Evolutionary conservation across 1,140 invertebrate genomes (phyloP).

Genomic region (Bradysia coprophila): DNA sequence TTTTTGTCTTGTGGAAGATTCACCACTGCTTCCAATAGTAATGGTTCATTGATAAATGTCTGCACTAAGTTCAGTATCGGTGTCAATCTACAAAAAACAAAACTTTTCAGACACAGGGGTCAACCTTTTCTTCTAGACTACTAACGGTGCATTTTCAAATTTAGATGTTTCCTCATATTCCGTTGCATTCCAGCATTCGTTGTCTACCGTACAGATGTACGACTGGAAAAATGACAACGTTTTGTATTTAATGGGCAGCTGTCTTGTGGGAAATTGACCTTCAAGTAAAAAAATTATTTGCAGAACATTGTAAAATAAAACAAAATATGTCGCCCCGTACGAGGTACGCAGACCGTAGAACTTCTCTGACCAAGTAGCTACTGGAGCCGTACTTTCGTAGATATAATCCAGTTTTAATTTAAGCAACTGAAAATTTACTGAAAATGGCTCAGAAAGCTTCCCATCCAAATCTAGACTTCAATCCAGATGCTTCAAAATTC

Average conservation of each 20-base stretch:
- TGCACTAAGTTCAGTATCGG: constrained; percentile 26
- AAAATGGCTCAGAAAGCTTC: too few relatives aligned
- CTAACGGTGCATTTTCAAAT: constrained; percentile 39
- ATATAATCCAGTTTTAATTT: too few relatives aligned
- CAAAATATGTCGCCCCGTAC: too few relatives aligned
- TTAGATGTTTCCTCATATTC: constrained; percentile 37
- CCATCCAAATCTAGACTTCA: too few relatives aligned
- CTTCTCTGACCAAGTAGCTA: too few relatives aligned
- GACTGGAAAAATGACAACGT: constrained; percentile 40
- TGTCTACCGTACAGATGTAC: constrained; percentile 42
- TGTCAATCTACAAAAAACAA: constrained; percentile 19
- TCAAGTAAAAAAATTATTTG: neutral
- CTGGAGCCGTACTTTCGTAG: too few relatives aligned
- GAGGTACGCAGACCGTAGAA: too few relatives aligned
- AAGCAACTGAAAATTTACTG: too few relatives aligned
- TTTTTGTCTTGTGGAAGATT: constrained; percentile 34
- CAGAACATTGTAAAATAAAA: neutral
- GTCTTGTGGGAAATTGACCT: constrained; percentile 39
- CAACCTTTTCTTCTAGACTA: constrained; percentile 3
- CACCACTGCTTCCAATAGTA: constrained; percentile 26
- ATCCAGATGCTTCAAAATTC: too few relatives aligned
- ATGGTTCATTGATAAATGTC: constrained; percentile 26
- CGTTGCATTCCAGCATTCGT: constrained; percentile 32
- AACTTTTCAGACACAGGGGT: constrained; percentile 4
- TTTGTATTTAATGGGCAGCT: constrained; percentile 34